These are phyloP conservation scores for Cherax destructor DNA, from an alignment of 1,140 invertebrate species.

Conservation along the genomic window DNA sequence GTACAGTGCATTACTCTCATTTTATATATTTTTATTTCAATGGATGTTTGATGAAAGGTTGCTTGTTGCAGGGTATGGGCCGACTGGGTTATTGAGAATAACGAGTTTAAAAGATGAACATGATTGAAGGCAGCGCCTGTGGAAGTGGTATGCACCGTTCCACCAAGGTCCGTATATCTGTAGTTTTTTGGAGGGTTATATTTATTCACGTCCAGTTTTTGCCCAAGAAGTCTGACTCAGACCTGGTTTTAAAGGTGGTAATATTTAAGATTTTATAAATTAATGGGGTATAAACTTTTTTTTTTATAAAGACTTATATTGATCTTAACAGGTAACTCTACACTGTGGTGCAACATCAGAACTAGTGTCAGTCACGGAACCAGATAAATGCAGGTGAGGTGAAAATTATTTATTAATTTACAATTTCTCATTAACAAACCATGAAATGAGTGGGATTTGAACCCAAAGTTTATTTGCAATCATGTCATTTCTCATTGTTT, in stretches of 20 bases:
- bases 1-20: neutral
- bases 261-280: too few species aligned
- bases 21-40: neutral
- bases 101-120: constrained; percentile 47
- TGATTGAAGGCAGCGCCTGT: constrained; percentile 56
- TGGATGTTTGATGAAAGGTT: neutral
- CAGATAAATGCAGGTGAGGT: constrained; percentile 53
- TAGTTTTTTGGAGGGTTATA: too few species aligned
- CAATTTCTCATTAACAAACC: too few species aligned
- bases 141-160: constrained; percentile 34
- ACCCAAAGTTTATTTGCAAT: too few species aligned
- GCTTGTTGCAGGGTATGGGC: constrained; percentile 30
- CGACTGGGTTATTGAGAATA: constrained; percentile 47
- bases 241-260: too few species aligned
- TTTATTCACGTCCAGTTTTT: too few species aligned
- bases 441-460: too few species aligned
- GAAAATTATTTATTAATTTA: too few species aligned
- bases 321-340: neutral
- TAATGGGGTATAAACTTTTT: neutral
- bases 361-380: constrained; percentile 33
- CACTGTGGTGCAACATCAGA: constrained; percentile 32
- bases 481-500: too few species aligned
- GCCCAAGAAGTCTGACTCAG: too few species aligned
- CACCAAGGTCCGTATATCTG: constrained; percentile 36
- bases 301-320: neutral